phyloP scores from a whole-genome alignment of 2,113 vertebrate genomes.

The Actenoides hombroni region DNA sequence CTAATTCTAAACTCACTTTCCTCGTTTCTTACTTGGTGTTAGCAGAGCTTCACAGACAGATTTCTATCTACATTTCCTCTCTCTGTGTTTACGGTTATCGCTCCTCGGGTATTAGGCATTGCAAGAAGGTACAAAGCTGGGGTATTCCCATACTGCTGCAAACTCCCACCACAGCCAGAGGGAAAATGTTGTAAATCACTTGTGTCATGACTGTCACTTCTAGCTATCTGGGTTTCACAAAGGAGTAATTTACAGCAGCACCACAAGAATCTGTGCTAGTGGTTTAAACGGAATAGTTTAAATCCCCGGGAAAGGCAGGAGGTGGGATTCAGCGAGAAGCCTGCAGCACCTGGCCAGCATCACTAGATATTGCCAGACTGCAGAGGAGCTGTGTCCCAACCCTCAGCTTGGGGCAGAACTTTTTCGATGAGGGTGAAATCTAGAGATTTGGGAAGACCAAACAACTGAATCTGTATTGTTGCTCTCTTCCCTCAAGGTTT shows the following conservation, averaged over 20 bases:
- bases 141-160: background rate
- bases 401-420: background rate
- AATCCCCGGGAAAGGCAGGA: background rate
- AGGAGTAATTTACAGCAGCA: background rate
- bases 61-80: background rate
- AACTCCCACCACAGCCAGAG: background rate
- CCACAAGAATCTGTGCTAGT: background rate
- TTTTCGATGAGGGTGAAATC: background rate
- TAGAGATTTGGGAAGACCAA: background rate
- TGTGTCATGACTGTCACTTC: background rate
- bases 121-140: background rate
- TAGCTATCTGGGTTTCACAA: background rate
- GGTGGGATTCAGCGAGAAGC: background rate
- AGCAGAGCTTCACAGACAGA: background rate
- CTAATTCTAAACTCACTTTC: background rate
- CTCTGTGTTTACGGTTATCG: background rate
- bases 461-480: background rate
- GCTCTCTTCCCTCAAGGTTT: conserved; percentile 67
- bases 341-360: background rate
- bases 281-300: background rate
- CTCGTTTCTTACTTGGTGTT: background rate
- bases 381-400: background rate
- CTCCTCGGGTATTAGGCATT: rapidly evolving
- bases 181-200: background rate
- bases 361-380: background rate